Percentiles rank a stretch among this genome's conserved stretches.
These are phyloP conservation scores for Eupithecia centaureata DNA, from an alignment of 2,888 invertebrate genomes.

Conservation along the genomic window DNA sequence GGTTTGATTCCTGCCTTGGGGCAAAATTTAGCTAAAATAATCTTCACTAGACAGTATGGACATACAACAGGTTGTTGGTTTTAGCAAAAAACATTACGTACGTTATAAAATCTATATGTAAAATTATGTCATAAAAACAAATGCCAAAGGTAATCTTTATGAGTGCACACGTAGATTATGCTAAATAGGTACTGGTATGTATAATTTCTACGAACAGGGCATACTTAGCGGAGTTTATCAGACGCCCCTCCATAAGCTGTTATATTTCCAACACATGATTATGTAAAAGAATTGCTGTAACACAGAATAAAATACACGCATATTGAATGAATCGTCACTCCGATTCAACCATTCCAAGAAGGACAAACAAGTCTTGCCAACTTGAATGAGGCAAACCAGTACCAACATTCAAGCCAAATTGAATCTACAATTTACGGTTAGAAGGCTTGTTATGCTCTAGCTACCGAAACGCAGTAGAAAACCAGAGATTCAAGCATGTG, in stretches of 20 bases:
- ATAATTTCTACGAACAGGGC: slow-evolving; percentile 68
- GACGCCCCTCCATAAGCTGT: slow-evolving; percentile 73
- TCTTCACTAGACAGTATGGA: too few species aligned
- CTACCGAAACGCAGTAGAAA: slow-evolving; percentile 8
- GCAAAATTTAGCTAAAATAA: too few species aligned
- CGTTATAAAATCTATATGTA: not conserved
- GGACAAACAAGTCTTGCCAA: not conserved
- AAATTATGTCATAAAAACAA: slow-evolving; percentile 40
- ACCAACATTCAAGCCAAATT: not conserved
- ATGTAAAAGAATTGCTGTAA: slow-evolving; percentile 80
- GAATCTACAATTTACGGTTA: not conserved
- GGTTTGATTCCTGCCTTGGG: too few species aligned
- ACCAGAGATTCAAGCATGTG: slow-evolving; percentile 62
- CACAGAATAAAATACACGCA: slow-evolving; percentile 32
- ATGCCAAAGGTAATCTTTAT: slow-evolving; percentile 57
- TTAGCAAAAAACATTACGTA: too few species aligned
- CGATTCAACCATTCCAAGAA: not conserved
- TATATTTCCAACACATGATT: slow-evolving; percentile 83
- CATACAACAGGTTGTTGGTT: too few species aligned
- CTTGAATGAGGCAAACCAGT: not conserved
- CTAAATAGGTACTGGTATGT: slow-evolving; percentile 65
- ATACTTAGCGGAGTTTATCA: slow-evolving; percentile 72
- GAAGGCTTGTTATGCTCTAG: slow-evolving; percentile 8
- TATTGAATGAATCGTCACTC: not conserved
- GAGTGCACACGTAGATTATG: slow-evolving; percentile 72